These are phyloP conservation scores for Falco columbarius DNA, from an alignment of 2,797 vertebrate genomes.

Conservation along the genomic window DNA sequence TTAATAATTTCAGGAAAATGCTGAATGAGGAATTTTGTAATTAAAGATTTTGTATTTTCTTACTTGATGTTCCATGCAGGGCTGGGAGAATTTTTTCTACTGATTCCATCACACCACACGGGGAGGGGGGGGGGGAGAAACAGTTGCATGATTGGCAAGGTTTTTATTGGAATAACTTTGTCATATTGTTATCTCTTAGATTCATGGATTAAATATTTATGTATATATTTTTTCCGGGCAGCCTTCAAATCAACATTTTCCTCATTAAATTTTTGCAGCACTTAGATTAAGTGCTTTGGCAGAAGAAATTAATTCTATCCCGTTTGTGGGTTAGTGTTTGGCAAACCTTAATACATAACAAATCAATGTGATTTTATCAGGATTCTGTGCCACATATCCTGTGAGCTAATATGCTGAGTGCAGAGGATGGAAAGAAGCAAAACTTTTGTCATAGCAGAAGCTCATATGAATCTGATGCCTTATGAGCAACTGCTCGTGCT, in stretches of 20 bases:
- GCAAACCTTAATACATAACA: neutral
- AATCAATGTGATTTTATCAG: constrained; percentile 5
- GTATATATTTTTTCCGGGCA: neutral
- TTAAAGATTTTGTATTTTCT: constrained; percentile 20
- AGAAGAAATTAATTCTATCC: neutral
- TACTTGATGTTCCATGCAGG: neutral
- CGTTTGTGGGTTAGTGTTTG: neutral
- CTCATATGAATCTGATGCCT: neutral
- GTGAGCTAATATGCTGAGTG: neutral
- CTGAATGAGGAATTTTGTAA: neutral
- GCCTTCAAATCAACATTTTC: constrained; percentile 1
- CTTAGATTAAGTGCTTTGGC: neutral
- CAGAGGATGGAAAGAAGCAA: neutral
- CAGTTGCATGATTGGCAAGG: neutral
- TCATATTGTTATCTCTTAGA: neutral
- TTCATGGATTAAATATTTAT: neutral
- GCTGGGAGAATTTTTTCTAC: neutral
- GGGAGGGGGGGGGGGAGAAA: neutral
- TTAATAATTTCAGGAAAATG: constrained; percentile 17
- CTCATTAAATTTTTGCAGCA: neutral
- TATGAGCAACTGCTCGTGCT: neutral
- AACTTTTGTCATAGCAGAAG: neutral
- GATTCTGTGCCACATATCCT: neutral
- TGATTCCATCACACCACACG: neutral
- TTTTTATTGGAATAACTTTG: constrained; percentile 8